phyloP scores from a whole-genome alignment of 2,888 invertebrate genomes.

The Caenorhabditis sulstoni region DNA sequence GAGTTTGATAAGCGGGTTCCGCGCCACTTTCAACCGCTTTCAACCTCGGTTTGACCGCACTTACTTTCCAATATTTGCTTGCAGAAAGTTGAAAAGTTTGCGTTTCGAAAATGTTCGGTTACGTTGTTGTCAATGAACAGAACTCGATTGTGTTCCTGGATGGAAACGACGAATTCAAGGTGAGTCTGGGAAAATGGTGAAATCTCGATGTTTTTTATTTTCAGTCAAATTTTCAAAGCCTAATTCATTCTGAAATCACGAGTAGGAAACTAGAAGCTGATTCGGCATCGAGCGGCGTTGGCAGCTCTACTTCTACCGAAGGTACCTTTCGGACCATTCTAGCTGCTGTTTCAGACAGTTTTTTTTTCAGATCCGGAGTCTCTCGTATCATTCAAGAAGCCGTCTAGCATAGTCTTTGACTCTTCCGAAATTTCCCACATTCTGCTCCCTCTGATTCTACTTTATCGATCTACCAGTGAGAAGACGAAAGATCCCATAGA shows the following conservation, averaged over 20 bases:
- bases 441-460: constrained; percentile 39
- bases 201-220: constrained; percentile 4
- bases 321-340: constrained; percentile 20
- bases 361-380: constrained; percentile 40
- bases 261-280: constrained; percentile 33
- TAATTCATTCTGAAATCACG: constrained; percentile 46
- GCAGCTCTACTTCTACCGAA: constrained; percentile 50
- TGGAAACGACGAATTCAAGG: constrained; percentile 54
- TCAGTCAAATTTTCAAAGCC: constrained; percentile 38
- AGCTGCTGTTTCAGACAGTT: too few species aligned
- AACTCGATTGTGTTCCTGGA: constrained; percentile 58
- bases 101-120: constrained; percentile 57
- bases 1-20: constrained; percentile 43
- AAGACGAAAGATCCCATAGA: constrained; percentile 43
- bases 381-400: constrained; percentile 7
- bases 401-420: constrained; percentile 19
- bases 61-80: constrained; percentile 21
- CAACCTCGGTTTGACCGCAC: constrained; percentile 9
- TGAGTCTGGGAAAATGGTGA: constrained; percentile 7
- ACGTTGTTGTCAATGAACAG: constrained; percentile 57
- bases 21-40: constrained; percentile 14
- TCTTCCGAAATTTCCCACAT: constrained; percentile 59
- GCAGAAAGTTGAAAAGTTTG: background rate
- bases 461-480: constrained; percentile 50
- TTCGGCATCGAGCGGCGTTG: constrained; percentile 52